These are phyloP conservation scores for Rhingia rostrata DNA, from an alignment of 2,888 invertebrate species.

Conservation along the genomic window DNA sequence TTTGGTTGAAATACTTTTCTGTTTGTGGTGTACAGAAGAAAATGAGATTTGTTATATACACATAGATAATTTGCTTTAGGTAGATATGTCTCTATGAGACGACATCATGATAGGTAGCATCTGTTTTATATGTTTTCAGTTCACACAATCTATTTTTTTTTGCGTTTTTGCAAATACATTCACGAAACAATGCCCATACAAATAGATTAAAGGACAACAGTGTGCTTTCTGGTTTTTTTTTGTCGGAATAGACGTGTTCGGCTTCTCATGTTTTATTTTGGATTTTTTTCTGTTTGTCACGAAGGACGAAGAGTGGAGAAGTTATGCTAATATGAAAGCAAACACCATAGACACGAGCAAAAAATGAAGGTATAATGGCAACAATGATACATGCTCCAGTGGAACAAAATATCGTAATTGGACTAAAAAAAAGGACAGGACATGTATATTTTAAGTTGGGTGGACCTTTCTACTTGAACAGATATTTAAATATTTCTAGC, in stretches of 20 bases:
- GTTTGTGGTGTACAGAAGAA: conserved; percentile 54
- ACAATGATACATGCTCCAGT: conserved; percentile 68
- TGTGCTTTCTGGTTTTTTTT: conserved; percentile 57
- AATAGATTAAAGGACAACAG: conserved; percentile 47
- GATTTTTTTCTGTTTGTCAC: conserved; percentile 21
- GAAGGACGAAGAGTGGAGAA: conserved; percentile 40
- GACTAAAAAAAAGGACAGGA: conserved; percentile 21
- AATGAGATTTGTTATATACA: conserved; percentile 55
- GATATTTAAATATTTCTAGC: conserved; percentile 19
- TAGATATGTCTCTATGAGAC: conserved; percentile 29
- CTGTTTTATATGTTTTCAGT: conserved; percentile 66
- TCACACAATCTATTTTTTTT: conserved; percentile 64
- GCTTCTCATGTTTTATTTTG: conserved; percentile 39
- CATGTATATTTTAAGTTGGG: conserved; percentile 27
- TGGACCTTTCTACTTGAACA: conserved; percentile 15
- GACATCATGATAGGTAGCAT: conserved; percentile 64
- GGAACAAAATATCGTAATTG: conserved; percentile 55
- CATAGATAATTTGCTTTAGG: conserved; percentile 39
- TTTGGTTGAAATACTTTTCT: conserved; percentile 52
- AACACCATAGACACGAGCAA: conserved; percentile 29
- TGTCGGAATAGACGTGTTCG: conserved; percentile 54
- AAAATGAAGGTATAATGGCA: conserved; percentile 35
- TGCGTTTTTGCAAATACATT: conserved; percentile 19
- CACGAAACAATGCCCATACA: conserved; percentile 12
- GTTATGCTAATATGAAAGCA: conserved; percentile 66